Conservation (phyloP, 2,113 vertebrate species). For the Hippocampus barbouri region DNA sequence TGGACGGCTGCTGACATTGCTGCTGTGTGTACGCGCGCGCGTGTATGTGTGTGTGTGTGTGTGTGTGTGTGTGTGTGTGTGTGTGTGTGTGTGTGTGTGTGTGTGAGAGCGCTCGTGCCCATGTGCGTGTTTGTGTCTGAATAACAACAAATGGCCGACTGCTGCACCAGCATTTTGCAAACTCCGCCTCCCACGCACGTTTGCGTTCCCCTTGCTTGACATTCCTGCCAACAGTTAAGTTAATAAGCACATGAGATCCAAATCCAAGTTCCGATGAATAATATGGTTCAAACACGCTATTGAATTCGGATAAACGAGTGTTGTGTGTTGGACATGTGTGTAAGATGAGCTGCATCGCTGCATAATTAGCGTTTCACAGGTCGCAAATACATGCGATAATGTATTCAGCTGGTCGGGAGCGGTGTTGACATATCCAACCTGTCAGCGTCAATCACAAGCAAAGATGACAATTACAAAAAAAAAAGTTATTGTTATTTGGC, state of each 20-base stretch:
- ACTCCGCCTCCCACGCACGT: background rate
- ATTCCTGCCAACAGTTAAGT: background rate
- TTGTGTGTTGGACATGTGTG: background rate
- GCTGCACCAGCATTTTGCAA: constrained; percentile 57
- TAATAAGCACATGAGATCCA: background rate
- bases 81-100: constrained; percentile 26
- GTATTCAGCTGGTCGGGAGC: background rate
- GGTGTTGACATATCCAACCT: background rate
- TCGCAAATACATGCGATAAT: background rate
- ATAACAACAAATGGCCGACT: constrained; percentile 50
- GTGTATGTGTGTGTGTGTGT: constrained; percentile 41
- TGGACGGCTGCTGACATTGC: constrained; percentile 56
- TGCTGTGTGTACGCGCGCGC: constrained; percentile 23
- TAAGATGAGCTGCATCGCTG: background rate
- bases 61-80: constrained; percentile 30
- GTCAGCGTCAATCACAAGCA: background rate
- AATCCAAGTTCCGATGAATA: background rate
- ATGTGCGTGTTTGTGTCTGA: constrained; percentile 28
- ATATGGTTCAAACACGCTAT: background rate
- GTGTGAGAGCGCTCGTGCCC: constrained; percentile 21
- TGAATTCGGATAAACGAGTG: background rate
- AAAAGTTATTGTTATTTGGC: background rate
- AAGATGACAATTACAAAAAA: too few relatives aligned
- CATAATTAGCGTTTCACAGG: background rate
- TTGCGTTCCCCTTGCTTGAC: background rate